Conservation (phyloP, 2,888 invertebrate genomes). For the Meloe dianella region DNA sequence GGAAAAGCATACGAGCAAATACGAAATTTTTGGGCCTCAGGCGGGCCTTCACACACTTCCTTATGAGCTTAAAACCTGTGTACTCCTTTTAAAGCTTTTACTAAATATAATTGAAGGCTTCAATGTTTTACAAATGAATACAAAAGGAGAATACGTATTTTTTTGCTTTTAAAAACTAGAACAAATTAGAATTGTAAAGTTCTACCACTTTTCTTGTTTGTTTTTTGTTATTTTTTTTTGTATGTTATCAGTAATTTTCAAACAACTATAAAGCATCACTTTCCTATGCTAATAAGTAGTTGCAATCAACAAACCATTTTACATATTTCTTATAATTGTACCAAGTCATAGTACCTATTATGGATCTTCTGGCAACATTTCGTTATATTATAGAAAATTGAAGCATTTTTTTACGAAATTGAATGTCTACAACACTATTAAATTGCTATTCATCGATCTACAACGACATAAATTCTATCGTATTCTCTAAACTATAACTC, state of each 20-base stretch:
- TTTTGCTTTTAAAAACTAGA: neutral
- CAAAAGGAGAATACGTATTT: neutral
- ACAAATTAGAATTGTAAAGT: neutral
- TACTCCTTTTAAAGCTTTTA: neutral
- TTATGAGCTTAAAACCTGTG: neutral
- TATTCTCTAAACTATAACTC: neutral
- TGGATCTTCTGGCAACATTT: neutral
- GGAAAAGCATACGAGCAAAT: constrained; percentile 1
- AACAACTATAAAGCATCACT: neutral
- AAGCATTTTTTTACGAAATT: neutral
- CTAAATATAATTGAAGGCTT: neutral
- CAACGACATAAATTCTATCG: constrained; percentile 1
- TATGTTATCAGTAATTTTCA: neutral
- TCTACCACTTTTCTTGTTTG: neutral
- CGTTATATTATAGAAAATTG: neutral
- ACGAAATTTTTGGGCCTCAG: neutral
- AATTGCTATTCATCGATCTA: neutral
- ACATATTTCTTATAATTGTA: neutral
- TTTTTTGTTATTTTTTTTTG: too few relatives aligned
- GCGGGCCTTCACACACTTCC: neutral
- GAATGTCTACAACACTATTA: neutral
- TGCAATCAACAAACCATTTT: neutral
- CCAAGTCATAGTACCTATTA: neutral
- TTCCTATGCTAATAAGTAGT: neutral
- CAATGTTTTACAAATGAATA: neutral